Conservation (phyloP, 1,140 invertebrate species). For the Schlechtendalia chinensis region DNA sequence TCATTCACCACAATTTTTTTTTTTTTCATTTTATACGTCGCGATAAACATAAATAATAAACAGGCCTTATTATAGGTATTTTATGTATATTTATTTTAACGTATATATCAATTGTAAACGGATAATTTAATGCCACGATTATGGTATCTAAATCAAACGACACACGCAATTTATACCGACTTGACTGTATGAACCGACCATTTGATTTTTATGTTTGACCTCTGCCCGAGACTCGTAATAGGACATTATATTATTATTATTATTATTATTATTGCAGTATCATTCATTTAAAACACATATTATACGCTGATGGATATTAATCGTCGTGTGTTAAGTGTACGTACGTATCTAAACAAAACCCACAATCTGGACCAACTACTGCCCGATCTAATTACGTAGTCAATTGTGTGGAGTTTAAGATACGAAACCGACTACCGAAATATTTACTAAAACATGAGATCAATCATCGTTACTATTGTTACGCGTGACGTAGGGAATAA, state of each 20-base stretch:
- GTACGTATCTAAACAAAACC: conserved; percentile 15
- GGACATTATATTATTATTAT: background rate
- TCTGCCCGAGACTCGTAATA: background rate
- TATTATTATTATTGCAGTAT: background rate
- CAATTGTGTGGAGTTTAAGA: background rate
- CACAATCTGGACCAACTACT: too few relatives aligned
- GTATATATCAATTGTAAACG: background rate
- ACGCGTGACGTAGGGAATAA: background rate
- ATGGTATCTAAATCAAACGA: background rate
- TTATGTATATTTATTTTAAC: background rate
- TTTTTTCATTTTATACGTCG: background rate
- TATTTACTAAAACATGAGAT: background rate
- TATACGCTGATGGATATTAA: background rate
- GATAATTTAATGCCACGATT: background rate
- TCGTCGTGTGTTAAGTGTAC: background rate
- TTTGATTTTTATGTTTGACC: conserved; percentile 14
- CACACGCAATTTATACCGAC: background rate
- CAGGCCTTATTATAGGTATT: background rate
- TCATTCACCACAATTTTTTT: background rate
- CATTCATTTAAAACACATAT: background rate
- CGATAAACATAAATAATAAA: background rate
- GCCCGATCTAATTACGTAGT: background rate
- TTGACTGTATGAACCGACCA: background rate
- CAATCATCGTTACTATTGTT: conserved; percentile 1
- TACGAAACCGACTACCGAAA: conserved; percentile 13